Evolutionary conservation across 2,888 invertebrate species (phyloP).

Genomic region (Ormyrus rosae): DNA sequence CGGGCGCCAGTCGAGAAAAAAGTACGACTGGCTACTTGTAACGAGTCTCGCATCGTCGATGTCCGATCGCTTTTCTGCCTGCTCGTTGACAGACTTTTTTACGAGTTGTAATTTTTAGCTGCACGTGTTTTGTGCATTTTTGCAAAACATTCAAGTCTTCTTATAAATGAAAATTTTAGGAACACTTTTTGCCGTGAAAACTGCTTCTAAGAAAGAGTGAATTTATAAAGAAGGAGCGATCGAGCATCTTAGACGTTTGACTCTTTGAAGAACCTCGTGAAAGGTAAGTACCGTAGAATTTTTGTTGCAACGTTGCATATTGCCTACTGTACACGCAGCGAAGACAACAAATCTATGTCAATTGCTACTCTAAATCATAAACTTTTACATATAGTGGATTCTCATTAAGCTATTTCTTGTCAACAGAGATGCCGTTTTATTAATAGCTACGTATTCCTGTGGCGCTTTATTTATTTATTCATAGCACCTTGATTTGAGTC

Average conservation of each 20-base stretch:
- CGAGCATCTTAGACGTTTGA: not conserved
- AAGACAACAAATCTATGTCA: slow-evolving; percentile 8
- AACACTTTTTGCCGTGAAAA: not conserved
- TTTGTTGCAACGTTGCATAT: slow-evolving; percentile 12
- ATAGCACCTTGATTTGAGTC: too few relatives aligned
- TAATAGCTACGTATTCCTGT: slow-evolving; percentile 23
- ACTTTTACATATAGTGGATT: slow-evolving; percentile 1
- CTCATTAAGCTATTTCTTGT: slow-evolving; percentile 27
- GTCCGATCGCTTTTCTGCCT: slow-evolving; percentile 3
- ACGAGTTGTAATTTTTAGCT: too few relatives aligned
- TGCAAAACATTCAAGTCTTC: too few relatives aligned
- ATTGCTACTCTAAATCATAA: slow-evolving; percentile 23
- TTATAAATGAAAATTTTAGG: too few relatives aligned
- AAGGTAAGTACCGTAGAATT: slow-evolving; percentile 18
- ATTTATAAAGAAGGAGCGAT: not conserved
- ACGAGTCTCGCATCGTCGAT: not conserved
- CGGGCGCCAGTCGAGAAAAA: slow-evolving; percentile 72
- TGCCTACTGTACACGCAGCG: slow-evolving; percentile 34
- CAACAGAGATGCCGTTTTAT: slow-evolving; percentile 23
- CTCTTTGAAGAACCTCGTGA: slow-evolving; percentile 29
- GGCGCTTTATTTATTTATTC: not conserved
- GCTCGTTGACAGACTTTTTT: too few relatives aligned
- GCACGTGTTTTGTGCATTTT: too few relatives aligned
- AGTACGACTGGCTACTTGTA: slow-evolving; percentile 68
- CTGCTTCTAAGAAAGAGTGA: too few relatives aligned